These are phyloP conservation scores for Megaceryle alcyon DNA, from an alignment of 2,797 vertebrate species.

Conservation along the genomic window DNA sequence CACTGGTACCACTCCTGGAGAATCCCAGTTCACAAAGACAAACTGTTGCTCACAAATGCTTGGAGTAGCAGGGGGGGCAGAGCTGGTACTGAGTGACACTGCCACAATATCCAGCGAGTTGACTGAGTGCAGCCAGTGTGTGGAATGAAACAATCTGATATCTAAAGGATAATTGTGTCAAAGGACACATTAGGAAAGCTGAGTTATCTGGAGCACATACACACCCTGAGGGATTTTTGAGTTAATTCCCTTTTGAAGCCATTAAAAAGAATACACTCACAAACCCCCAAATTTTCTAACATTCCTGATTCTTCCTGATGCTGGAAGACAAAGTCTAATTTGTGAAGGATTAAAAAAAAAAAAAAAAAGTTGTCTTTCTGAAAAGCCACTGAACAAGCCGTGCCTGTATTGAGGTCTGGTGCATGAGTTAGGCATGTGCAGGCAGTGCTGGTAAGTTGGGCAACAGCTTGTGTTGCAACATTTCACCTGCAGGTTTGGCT, in stretches of 20 bases:
- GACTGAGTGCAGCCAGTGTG: neutral
- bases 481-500: slow-evolving; percentile 62
- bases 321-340: neutral
- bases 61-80: neutral
- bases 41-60: neutral
- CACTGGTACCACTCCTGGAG: neutral
- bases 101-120: neutral
- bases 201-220: neutral
- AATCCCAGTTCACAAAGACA: neutral
- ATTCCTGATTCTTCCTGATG: neutral
- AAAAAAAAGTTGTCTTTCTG: neutral
- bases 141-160: neutral
- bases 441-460: slow-evolving; percentile 46
- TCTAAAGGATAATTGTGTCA: neutral
- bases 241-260: neutral
- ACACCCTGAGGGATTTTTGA: neutral
- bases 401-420: slow-evolving; percentile 35
- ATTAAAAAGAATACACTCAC: neutral
- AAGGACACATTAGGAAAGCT: neutral
- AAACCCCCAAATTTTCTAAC: neutral
- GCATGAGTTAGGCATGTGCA: slow-evolving; percentile 35
- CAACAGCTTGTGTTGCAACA: slow-evolving; percentile 56
- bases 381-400: slow-evolving; percentile 24
- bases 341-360: neutral
- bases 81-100: neutral